Conservation (phyloP, 1,140 invertebrate genomes). For the Drosophila novamexicana region DNA sequence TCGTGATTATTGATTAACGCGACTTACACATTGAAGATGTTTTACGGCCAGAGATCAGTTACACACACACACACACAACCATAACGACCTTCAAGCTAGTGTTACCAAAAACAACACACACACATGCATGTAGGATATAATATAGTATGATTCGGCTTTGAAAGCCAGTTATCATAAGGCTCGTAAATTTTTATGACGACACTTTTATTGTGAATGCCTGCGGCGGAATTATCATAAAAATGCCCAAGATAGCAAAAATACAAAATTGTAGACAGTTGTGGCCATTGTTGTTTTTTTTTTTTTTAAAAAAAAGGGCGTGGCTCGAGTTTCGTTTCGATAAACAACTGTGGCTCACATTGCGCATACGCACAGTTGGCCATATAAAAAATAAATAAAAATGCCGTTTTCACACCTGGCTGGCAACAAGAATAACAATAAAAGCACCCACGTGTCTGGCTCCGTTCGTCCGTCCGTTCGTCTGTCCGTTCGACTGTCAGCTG, state of each 20-base stretch:
- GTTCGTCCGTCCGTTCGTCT: not conserved
- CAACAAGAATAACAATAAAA: constrained; percentile 33
- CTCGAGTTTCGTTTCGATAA: constrained; percentile 6
- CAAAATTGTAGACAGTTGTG: constrained; percentile 15
- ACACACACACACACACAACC: not conserved
- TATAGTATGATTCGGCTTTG: not conserved
- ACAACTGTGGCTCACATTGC: constrained; percentile 36
- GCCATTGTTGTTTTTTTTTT: constrained; percentile 15
- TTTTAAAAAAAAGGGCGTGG: constrained; percentile 10
- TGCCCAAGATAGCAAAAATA: constrained; percentile 14
- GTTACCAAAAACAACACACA: not conserved
- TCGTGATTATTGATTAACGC: constrained; percentile 16
- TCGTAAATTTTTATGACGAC: constrained; percentile 54
- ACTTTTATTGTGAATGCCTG: constrained; percentile 38
- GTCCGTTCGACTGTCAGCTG: not conserved
- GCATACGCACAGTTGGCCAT: constrained; percentile 54
- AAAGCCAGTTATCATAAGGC: constrained; percentile 50
- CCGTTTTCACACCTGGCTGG: constrained; percentile 74
- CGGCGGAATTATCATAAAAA: constrained; percentile 62
- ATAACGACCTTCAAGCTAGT: constrained; percentile 11
- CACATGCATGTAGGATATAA: not conserved
- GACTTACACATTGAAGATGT: constrained; percentile 14
- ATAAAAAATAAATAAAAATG: constrained; percentile 30
- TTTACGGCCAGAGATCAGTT: constrained; percentile 12
- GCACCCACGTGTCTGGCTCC: constrained; percentile 45